Percentiles rank a stretch among this genome's conserved stretches.
phyloP scores from a whole-genome alignment of 2,113 vertebrate genomes.

The Onychorhynchus coronatus region DNA sequence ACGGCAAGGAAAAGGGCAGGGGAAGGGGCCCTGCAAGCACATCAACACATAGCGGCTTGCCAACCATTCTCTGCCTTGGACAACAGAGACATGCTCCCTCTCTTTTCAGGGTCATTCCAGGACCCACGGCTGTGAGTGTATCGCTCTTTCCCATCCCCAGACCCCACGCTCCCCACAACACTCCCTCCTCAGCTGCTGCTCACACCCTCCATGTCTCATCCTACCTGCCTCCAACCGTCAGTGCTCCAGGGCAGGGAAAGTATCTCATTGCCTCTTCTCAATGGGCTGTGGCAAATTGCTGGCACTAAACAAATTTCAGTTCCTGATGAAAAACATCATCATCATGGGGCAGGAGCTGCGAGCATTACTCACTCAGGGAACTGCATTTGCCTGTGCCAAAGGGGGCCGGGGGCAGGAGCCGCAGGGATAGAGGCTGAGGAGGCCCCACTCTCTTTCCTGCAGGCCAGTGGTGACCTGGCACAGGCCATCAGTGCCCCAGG shows the following conservation, averaged over 20 bases:
- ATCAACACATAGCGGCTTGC: fast-evolving
- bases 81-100: not conserved
- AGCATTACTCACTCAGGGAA: not conserved
- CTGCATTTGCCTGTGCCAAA: not conserved
- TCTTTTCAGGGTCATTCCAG: not conserved
- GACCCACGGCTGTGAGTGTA: not conserved
- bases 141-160: not conserved
- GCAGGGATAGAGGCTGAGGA: not conserved
- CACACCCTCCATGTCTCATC: not conserved
- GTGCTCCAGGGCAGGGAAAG: not conserved
- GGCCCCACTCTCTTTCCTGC: fast-evolving
- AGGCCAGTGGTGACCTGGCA: fast-evolving
- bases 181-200: not conserved
- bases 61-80: not conserved
- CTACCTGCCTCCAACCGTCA: fast-evolving
- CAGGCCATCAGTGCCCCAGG: not conserved
- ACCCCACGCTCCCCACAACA: fast-evolving
- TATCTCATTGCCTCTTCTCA: not conserved
- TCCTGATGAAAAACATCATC: not conserved
- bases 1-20: not conserved
- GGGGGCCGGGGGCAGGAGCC: not conserved
- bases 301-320: not conserved
- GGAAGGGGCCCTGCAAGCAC: not conserved
- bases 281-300: not conserved
- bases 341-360: not conserved